Percentiles rank a stretch among this genome's conserved stretches.
These are phyloP conservation scores for Sisyra terminalis DNA, from an alignment of 2,888 invertebrate species.

Conservation along the genomic window DNA sequence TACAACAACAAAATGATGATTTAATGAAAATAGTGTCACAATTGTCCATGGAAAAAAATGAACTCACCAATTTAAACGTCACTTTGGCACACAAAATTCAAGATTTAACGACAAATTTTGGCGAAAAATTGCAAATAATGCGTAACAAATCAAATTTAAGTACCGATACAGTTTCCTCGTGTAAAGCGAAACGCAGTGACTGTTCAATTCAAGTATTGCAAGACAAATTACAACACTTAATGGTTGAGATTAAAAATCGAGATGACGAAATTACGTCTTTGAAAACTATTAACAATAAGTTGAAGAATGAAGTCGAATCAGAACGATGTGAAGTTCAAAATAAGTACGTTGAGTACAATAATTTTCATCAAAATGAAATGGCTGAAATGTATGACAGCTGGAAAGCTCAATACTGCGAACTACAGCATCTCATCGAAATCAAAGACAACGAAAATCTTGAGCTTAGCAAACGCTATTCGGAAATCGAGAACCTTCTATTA, in stretches of 20 bases:
- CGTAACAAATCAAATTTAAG: neutral
- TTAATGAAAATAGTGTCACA: too few species aligned
- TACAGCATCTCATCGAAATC: neutral
- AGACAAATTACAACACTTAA: neutral
- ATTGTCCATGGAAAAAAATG: too few species aligned
- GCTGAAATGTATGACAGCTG: slow-evolving; percentile 1
- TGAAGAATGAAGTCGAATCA: neutral
- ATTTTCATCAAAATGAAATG: neutral
- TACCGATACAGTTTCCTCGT: neutral
- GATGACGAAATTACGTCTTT: neutral
- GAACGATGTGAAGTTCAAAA: neutral
- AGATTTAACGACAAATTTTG: too few species aligned
- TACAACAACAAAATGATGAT: too few species aligned
- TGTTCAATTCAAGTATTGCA: slow-evolving; percentile 2
- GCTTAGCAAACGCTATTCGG: neutral
- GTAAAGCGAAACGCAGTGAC: neutral
- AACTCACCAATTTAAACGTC: too few species aligned
- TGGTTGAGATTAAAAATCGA: neutral
- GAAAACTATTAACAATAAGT: neutral
- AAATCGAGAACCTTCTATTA: neutral
- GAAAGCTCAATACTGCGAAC: neutral
- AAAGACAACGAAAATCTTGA: neutral
- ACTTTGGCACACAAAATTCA: too few species aligned
- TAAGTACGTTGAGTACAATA: neutral
- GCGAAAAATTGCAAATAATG: too few species aligned